A percentile compares a stretch with the other conserved stretches of the same genome.
Evolutionary conservation across 2,113 vertebrate species (phyloP).

Genomic region (Calonectris borealis): DNA sequence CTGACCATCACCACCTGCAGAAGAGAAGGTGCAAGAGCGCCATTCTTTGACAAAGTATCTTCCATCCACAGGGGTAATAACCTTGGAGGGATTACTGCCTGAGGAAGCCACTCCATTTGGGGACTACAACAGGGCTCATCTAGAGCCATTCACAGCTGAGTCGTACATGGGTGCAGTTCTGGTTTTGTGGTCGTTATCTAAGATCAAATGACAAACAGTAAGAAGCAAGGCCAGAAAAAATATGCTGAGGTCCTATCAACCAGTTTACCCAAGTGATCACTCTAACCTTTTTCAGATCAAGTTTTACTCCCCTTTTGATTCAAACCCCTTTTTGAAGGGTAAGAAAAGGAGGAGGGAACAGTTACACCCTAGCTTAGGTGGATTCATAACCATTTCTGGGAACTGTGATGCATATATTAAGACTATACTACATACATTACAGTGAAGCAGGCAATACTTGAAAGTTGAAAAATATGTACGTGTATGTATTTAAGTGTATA

Average conservation of each 20-base stretch:
- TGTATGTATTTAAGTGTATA: neutral
- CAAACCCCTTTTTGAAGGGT: neutral
- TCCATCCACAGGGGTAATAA: neutral
- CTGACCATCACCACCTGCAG: neutral
- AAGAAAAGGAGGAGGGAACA: neutral
- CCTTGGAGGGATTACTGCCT: neutral
- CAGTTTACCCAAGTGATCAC: neutral
- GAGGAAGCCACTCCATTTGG: neutral
- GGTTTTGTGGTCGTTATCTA: neutral
- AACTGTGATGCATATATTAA: neutral
- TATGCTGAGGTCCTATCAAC: accelerated
- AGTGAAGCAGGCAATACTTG: neutral
- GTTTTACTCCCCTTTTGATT: neutral
- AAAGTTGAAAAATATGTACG: neutral
- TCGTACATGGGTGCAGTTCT: neutral
- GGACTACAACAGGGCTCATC: neutral
- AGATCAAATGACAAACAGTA: neutral
- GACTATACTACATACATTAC: neutral
- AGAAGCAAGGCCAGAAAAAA: neutral
- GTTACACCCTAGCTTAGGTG: neutral
- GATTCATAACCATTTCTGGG: neutral
- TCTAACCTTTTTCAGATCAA: neutral
- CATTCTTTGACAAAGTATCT: neutral
- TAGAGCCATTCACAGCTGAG: neutral
- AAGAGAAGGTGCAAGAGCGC: neutral